These are phyloP conservation scores for Brachyistius frenatus DNA, from an alignment of 2,113 vertebrate species.

Conservation along the genomic window DNA sequence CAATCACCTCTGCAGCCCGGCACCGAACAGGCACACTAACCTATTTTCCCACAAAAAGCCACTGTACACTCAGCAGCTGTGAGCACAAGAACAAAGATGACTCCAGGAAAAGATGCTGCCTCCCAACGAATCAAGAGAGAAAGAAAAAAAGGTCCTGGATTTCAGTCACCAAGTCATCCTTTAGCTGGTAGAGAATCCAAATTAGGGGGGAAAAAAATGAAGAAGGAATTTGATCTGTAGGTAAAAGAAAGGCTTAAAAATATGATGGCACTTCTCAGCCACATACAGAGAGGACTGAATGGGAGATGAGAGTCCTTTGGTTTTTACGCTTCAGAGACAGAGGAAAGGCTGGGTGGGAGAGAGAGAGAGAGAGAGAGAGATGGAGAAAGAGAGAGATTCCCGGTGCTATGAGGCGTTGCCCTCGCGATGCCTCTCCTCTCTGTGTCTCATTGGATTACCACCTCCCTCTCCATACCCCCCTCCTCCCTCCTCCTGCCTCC, in stretches of 20 bases:
- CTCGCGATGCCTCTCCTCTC: slow-evolving; percentile 74
- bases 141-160: slow-evolving; percentile 29
- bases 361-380: slow-evolving; percentile 47
- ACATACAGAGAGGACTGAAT: slow-evolving; percentile 58
- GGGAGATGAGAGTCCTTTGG: slow-evolving; percentile 67
- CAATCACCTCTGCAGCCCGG: slow-evolving; percentile 65
- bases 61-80: slow-evolving; percentile 62
- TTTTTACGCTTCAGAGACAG: slow-evolving; percentile 68
- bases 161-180: slow-evolving; percentile 47
- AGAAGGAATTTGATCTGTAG: background rate
- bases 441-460: slow-evolving; percentile 83
- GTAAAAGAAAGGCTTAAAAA: slow-evolving; percentile 8
- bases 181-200: slow-evolving; percentile 15
- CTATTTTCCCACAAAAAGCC: slow-evolving; percentile 73
- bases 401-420: slow-evolving; percentile 80
- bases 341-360: slow-evolving; percentile 33
- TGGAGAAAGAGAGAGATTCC: slow-evolving; percentile 70
- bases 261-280: slow-evolving; percentile 28
- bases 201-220: background rate
- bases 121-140: slow-evolving; percentile 7
- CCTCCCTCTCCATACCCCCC: slow-evolving; percentile 59
- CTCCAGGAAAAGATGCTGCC: slow-evolving; percentile 39
- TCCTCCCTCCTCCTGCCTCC: slow-evolving; percentile 22
- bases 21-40: slow-evolving; percentile 77
- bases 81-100: slow-evolving; percentile 75